Base-by-base conservation (phyloP, 2,113 vertebrate genomes). In the Rhea americana region DNA sequence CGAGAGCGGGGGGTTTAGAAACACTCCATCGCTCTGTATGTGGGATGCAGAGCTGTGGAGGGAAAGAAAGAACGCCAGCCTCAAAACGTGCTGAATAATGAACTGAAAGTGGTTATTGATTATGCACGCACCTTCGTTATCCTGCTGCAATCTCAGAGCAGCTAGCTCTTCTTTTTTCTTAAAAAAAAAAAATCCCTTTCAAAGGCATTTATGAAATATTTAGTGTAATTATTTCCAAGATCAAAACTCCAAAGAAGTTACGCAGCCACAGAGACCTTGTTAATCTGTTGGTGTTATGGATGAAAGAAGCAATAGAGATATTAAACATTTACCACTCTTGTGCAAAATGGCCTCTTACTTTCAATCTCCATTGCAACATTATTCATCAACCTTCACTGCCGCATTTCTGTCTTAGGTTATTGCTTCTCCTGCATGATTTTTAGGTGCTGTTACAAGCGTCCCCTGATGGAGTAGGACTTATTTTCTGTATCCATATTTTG, bases 31-130 rank as follows among this genome's bases (percentile, higher is more conserved):
- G 43, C 86, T 91, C 62, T 0, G 0, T 18, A 5, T 75, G 80
- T 74, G 63, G 56, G 89, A 70, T 87, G 72, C 1, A 0, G 65
- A 87, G 9, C 37, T 56, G 78, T 30, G 24, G 63, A 83, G 50
- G 51, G 70, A 30, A 87, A 72, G 61, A 53, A 87, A 63, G 66
- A 86, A 35, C 77, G 41, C 17, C 78, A 82, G 85, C 67, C 50
- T 63, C 81, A 14, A 93, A 93, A 93, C 51, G 55, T 86, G 90
- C 91, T 90, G 85, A 93, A 76, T 91, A 93, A 88, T 83, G 71
- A 84, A 65, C 86, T 81, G 70, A 76, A 63, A 92, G 87, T 87
- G 88, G 71, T 87, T 94, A 93, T 97, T 93, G 95, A 95, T 96
- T 77, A 87, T 85, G 67, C 19, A 21, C 80, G 93, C 59, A 11